Evolutionary conservation across 2,888 invertebrate species (phyloP), one percentile per base, ranked within the genome.

Genomic region (Lysandra coridon): DNA sequence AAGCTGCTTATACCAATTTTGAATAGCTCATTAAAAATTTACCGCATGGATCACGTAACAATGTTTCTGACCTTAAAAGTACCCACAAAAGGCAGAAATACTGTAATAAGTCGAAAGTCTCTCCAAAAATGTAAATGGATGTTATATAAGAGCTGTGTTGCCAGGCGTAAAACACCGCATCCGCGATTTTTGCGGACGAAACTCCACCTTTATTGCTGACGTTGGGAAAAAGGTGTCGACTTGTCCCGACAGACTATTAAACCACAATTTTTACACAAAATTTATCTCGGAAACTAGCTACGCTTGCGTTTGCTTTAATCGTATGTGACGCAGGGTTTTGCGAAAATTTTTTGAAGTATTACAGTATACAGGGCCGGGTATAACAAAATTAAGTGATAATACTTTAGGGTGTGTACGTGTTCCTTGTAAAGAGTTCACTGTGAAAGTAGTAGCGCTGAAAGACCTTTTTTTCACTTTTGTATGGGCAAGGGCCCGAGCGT

Each of bases 101-200:
- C 14, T 69, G 69, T 69, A 69, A 69, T 69, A 69, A 37, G 33
- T 69, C 33, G 33, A 69, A 37, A 69, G 64, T 33, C 64, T 30
- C 69, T 69, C 69, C 33, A 69, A 33, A 49, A 69, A 37, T 69
- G 40, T 75, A 75, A 75, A 75, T 44, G 49, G 75, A 75, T 75
- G 49, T 75, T 75, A 49, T 49, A 76, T 76, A 30, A 76, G 76
- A 53, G 76, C 49, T 30, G 33, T 76, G 49, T 57, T 33, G 14
- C 76, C 76, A 76, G 30, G 30, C 53, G 53, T 49, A 33, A 53
- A 57, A 76, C 30, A 53, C n/a, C 76, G 57, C 76, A 76, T 76
- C 53, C 53, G 23, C 53, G 49, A 76, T 76, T 76, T 76, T 76
- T 57, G 76, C 76, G 53, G 57, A 76, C 57, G 53, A 76, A 76